Evolutionary conservation across 92 coral and sea anemone genomes (phyloP).

Genomic region (Palythoa grandis): DNA sequence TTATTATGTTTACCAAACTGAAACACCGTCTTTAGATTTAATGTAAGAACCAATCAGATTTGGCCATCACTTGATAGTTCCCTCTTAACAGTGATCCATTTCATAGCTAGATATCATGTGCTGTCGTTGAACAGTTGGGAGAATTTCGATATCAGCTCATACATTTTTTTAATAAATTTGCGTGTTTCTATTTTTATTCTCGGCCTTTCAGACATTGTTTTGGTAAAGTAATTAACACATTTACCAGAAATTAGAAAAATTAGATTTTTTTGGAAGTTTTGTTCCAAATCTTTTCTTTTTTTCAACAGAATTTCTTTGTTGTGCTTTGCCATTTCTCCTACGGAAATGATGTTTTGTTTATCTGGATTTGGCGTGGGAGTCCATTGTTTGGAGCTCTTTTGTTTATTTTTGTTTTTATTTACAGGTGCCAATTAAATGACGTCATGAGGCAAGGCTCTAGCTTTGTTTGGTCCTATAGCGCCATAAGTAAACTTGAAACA

Average conservation of each 20-base stretch:
- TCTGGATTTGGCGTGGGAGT: slow-evolving; percentile 87
- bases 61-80: slow-evolving; percentile 57
- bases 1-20: slow-evolving; percentile 84
- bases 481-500: slow-evolving; percentile 80
- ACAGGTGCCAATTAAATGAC: slow-evolving; percentile 99
- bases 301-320: background rate
- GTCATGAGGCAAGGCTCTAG: slow-evolving; percentile 87
- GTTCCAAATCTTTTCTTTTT: background rate
- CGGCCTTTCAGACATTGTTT: background rate
- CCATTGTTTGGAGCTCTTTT: slow-evolving; percentile 80
- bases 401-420: slow-evolving; percentile 99
- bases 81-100: slow-evolving; percentile 69
- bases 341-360: slow-evolving; percentile 74
- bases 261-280: background rate
- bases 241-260: too few relatives aligned
- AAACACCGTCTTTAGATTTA: slow-evolving; percentile 70
- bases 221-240: background rate
- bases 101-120: slow-evolving; percentile 82
- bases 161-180: slow-evolving; percentile 24
- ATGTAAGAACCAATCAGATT: slow-evolving; percentile 70
- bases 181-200: background rate
- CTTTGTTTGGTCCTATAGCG: slow-evolving; percentile 88
- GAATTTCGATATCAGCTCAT: slow-evolving; percentile 49
- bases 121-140: slow-evolving; percentile 77
- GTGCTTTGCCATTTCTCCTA: slow-evolving; percentile 51